Evolutionary conservation across 2,797 vertebrate species (phyloP).

Genomic region (Monodelphis domestica): DNA sequence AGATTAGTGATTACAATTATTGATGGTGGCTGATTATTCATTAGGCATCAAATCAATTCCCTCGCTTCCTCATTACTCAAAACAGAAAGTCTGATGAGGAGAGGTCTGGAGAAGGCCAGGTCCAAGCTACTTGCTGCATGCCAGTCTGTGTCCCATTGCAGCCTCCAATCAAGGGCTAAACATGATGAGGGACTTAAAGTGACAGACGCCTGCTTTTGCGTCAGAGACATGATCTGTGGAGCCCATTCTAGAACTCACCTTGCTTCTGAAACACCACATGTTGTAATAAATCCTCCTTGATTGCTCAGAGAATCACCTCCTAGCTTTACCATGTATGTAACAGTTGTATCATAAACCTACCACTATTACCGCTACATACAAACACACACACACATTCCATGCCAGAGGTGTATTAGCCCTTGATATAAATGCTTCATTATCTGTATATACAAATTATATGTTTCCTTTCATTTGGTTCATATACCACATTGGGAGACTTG

Average conservation of each 20-base stretch:
- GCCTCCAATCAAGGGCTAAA: constrained; percentile 63
- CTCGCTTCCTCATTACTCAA: constrained; percentile 83
- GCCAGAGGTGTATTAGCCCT: background rate
- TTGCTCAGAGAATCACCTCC: background rate
- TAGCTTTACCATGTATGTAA: background rate
- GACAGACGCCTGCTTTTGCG: background rate
- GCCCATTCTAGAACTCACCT: constrained; percentile 61
- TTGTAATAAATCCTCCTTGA: background rate
- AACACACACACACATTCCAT: background rate
- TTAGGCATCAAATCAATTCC: constrained; percentile 89
- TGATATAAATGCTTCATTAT: background rate
- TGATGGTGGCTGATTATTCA: constrained; percentile 91
- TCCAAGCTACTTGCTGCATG: constrained; percentile 70
- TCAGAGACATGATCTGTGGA: background rate
- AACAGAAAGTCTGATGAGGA: constrained; percentile 86
- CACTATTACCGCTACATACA: background rate
- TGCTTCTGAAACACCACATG: background rate
- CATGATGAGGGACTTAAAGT: constrained; percentile 67
- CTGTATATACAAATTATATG: background rate
- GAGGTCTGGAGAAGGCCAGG: constrained; percentile 75
- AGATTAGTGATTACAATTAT: constrained; percentile 93
- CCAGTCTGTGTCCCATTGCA: constrained; percentile 44
- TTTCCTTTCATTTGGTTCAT: background rate
- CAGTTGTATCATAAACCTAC: background rate
- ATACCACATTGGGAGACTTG: background rate